Base-by-base conservation (phyloP, 2,113 vertebrate species). In the Ammodramus savannarum region DNA sequence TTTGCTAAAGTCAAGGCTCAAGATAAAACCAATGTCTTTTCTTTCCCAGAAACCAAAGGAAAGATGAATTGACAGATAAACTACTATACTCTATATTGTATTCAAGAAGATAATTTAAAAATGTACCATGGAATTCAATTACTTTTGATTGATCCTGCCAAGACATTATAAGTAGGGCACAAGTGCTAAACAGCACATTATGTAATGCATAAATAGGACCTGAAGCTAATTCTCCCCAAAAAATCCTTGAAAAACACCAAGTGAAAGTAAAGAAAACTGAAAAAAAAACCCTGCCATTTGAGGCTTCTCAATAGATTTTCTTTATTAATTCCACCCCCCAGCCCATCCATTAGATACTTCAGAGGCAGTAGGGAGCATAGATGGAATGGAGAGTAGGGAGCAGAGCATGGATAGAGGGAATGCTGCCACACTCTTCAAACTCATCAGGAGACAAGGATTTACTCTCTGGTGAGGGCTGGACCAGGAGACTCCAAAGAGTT, bases 401-500 rank as follows among this genome's bases (percentile, higher is more conserved):
- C 62, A 67, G 25, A 16, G n/a, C 43, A 51, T 22, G 73, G 68
- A 17, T 3, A 80, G 46, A 74, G 31, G 36, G 52, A 89, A 95
- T 31, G 25, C 46, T 95, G 75, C 43, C 3, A 5, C 91, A 38
- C 49, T 75, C 63, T 66, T 69, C 61, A 90, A 52, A 87, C 66
- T 54, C 91, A 79, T n/a, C 3, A 62, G 68, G 26, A 94, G 74
- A 78, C 71, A 51, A 93, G 63, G 75, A 96, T 95, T 96, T 96
- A 96, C 91, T 78, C 92, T 85, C 63, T 92, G 74, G 5, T 91
- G 71, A 93, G 93, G 76, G 75, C 26, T 89, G 75, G 57, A 93
- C 67, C 54, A 83, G 55, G 58, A 95, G 89, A 95, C 36, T 95
- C 83, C 81, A 69, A 80, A 93, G 79, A 95, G 90, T 94, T 96